These are phyloP conservation scores for Parapristionchus giblindavisi DNA, from an alignment of 2,888 invertebrate species.

Conservation along the genomic window DNA sequence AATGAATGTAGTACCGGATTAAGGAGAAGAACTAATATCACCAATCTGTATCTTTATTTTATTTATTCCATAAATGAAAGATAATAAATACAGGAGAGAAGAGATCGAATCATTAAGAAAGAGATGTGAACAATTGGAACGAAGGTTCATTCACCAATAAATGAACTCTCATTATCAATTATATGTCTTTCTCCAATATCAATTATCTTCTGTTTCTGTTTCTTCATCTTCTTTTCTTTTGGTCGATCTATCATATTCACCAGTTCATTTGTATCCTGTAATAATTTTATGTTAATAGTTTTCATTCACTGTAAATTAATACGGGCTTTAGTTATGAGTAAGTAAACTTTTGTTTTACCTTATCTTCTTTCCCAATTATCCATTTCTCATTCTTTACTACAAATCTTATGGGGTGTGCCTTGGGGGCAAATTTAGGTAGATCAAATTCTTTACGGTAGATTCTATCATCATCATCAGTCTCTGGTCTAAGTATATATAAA, in stretches of 20 bases:
- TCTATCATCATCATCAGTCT: not conserved
- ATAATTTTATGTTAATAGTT: not conserved
- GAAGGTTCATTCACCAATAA: not conserved
- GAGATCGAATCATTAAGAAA: conserved; percentile 22
- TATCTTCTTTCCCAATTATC: conserved; percentile 10
- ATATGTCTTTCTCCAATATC: not conserved
- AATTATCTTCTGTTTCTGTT: not conserved
- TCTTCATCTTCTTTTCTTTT: conserved; percentile 13
- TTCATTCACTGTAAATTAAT: not conserved
- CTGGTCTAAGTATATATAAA: not conserved
- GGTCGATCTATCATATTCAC: not conserved
- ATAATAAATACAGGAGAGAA: not conserved
- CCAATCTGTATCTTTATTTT: not conserved
- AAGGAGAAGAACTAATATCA: conserved; percentile 6
- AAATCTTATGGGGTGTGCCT: conserved; percentile 12
- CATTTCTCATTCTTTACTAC: conserved; percentile 18
- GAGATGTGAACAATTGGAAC: conserved; percentile 16
- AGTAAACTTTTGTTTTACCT: conserved; percentile 11
- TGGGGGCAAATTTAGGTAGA: not conserved
- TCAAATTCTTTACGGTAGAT: conserved; percentile 13
- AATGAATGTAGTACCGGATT: conserved; percentile 1
- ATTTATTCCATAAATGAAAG: not conserved
- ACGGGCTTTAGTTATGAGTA: not conserved
- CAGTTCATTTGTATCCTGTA: conserved; percentile 18
- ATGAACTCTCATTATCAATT: conserved; percentile 22